These are phyloP conservation scores for Sycophaga agraensis DNA, from an alignment of 1,140 invertebrate species.

Conservation along the genomic window DNA sequence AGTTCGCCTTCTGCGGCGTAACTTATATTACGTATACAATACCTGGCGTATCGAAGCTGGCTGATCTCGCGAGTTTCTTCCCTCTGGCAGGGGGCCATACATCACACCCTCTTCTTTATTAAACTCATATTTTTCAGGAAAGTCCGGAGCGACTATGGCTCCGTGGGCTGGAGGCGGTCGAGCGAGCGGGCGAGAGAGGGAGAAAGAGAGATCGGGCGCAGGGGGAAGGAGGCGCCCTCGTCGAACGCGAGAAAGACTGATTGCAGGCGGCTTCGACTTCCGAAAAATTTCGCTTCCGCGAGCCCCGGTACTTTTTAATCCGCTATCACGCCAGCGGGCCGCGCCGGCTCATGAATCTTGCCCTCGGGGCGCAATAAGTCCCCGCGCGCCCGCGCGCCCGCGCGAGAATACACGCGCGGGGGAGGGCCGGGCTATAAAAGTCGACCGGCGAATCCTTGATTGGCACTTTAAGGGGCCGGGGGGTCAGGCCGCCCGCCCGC, in stretches of 20 bases:
- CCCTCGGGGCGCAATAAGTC: background rate
- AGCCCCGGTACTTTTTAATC: background rate
- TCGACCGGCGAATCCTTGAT: background rate
- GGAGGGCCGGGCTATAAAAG: background rate
- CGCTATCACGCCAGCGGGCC: background rate
- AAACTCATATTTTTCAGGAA: constrained; percentile 55
- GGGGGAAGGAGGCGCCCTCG: background rate
- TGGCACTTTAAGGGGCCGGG: background rate
- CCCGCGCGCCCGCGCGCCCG: too few species aligned
- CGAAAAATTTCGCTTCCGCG: background rate
- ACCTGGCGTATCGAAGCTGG: constrained; percentile 49
- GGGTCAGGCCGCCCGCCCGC: background rate
- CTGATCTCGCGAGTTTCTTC: constrained; percentile 46
- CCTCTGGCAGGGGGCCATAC: constrained; percentile 41
- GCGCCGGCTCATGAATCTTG: background rate
- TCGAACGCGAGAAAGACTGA: constrained; percentile 8
- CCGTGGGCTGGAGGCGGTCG: background rate
- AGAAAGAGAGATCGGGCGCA: too few species aligned
- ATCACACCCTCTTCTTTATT: constrained; percentile 55
- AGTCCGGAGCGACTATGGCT: constrained; percentile 33
- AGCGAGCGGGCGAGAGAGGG: background rate
- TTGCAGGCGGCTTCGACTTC: background rate
- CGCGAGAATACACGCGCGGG: too few species aligned
- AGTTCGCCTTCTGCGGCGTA: constrained; percentile 24
- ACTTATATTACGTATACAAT: constrained; percentile 37